Conservation (phyloP, 1,140 invertebrate species). For the Aphelenchoides fujianensis region DNA sequence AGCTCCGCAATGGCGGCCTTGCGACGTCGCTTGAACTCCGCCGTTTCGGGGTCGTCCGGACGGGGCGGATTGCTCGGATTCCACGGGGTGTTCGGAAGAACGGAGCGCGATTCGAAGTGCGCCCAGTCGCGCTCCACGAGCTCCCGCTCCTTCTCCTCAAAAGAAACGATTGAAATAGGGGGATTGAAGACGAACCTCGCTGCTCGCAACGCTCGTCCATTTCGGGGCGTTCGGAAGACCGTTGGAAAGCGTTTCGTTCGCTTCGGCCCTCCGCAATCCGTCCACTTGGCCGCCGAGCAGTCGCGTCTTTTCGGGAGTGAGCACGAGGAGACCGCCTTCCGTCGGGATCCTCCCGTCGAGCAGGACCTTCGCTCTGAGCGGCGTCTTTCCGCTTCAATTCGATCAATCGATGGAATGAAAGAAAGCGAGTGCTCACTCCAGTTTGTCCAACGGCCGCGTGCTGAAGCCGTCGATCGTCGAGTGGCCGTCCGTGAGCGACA, state of each 20-base stretch:
- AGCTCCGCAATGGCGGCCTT: background rate
- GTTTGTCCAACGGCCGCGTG: conserved; percentile 53
- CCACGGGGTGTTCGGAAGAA: background rate
- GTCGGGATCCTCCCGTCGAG: conserved; percentile 60
- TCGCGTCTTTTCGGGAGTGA: conserved; percentile 61
- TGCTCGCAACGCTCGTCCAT: background rate
- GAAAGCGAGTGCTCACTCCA: conserved; percentile 33
- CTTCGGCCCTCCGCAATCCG: conserved; percentile 49
- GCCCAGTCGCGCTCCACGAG: background rate
- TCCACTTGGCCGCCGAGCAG: conserved; percentile 63
- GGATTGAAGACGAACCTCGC: background rate
- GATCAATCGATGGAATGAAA: background rate
- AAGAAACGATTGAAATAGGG: background rate
- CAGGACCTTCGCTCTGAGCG: conserved; percentile 63
- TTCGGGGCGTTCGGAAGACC: background rate
- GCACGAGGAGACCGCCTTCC: conserved; percentile 62
- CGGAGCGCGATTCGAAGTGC: background rate
- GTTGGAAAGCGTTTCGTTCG: background rate
- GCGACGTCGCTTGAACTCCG: background rate
- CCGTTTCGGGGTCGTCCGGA: background rate
- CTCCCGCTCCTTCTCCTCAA: background rate
- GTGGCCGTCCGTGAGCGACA: conserved; percentile 64
- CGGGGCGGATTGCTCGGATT: background rate
- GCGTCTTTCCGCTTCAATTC: conserved; percentile 47
- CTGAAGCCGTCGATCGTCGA: conserved; percentile 58